Conservation (phyloP, 2,797 vertebrate genomes). For the Silurus lanzhouensis region DNA sequence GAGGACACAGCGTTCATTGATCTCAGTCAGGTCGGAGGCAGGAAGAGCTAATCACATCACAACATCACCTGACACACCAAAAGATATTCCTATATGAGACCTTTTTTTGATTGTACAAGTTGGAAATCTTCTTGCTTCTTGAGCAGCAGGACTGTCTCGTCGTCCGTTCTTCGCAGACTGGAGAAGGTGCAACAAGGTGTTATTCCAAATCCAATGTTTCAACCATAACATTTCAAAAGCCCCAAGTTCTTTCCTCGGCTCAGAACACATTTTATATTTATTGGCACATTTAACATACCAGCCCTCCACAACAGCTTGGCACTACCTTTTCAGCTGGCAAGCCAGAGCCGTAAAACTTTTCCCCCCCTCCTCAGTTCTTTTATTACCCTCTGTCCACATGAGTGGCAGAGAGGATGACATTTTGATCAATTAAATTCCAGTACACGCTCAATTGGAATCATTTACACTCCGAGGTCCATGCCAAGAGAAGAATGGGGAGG, state of each 20-base stretch:
- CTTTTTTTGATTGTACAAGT: neutral
- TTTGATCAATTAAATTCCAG: conserved; percentile 60
- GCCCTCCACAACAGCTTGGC: conserved; percentile 39
- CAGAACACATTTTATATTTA: conserved; percentile 44
- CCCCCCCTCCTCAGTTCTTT: conserved; percentile 21
- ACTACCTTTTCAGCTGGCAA: conserved; percentile 40
- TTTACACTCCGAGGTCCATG: conserved; percentile 55
- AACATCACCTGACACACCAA: conserved; percentile 16
- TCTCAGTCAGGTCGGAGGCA: conserved; percentile 41
- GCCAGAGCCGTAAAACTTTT: conserved; percentile 43
- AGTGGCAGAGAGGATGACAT: conserved; percentile 56
- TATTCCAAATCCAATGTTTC: conserved; percentile 6
- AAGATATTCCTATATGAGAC: conserved; percentile 13
- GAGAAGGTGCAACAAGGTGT: neutral
- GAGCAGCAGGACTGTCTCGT: neutral
- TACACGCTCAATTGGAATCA: conserved; percentile 57
- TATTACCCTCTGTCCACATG: conserved; percentile 48
- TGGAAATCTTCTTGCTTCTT: neutral
- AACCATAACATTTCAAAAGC: neutral
- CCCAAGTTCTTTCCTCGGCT: neutral
- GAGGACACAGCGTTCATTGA: conserved; percentile 46
- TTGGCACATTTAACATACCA: conserved; percentile 36
- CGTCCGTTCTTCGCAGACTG: neutral
- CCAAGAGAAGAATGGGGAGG: conserved; percentile 51
- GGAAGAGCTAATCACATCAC: conserved; percentile 39